Conservation (phyloP, 2,888 invertebrate genomes). For the Encarsia formosa region DNA sequence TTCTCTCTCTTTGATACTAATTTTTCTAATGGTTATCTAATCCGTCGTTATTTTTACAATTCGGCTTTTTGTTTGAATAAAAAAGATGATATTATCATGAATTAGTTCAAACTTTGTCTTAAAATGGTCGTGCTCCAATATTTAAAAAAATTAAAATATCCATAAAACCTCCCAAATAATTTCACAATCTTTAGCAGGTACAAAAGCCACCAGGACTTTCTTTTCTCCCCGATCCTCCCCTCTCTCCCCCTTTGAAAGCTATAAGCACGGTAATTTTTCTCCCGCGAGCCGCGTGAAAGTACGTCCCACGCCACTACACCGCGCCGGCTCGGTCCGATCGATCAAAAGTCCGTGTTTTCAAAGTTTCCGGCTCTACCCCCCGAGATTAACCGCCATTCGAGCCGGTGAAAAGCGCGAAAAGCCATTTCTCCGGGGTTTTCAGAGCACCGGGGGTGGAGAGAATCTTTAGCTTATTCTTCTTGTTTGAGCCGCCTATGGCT, state of each 20-base stretch:
- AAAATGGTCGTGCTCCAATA: too few species aligned
- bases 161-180: background rate
- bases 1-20: too few species aligned
- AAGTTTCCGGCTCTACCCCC: constrained; percentile 24
- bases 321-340: constrained; percentile 9
- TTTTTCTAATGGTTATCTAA: too few species aligned
- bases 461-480: constrained; percentile 19
- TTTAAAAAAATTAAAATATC: constrained; percentile 9
- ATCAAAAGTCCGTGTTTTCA: constrained; percentile 26
- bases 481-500: too few species aligned
- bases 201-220: background rate
- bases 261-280: constrained; percentile 13
- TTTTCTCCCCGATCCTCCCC: background rate
- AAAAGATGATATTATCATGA: too few species aligned
- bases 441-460: constrained; percentile 5
- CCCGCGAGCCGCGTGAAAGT: constrained; percentile 17
- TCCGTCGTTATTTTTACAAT: too few species aligned
- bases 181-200: background rate
- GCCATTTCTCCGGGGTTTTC: constrained; percentile 38
- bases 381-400: constrained; percentile 20
- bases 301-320: background rate
- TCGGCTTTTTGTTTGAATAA: too few species aligned
- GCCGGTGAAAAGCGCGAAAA: constrained; percentile 37
- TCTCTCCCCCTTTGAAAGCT: too few species aligned
- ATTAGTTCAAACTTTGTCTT: too few species aligned